Evolutionary conservation across 2,113 vertebrate genomes (phyloP), one percentile per base, ranked within the genome.

Genomic region (Saccopteryx bilineata): DNA sequence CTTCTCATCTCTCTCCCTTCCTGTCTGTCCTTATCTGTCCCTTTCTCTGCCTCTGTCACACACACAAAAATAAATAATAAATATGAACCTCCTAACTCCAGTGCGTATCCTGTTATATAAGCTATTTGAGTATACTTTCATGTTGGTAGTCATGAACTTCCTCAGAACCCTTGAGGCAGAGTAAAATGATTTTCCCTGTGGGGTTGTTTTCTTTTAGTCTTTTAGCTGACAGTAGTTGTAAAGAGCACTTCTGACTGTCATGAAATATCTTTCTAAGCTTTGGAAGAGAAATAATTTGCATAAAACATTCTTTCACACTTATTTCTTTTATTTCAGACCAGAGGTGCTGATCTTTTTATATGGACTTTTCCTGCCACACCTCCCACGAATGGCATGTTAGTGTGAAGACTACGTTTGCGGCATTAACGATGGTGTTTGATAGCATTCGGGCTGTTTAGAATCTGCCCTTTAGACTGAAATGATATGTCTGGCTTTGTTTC

Each of bases 401-500:
- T 52, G 18, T 65, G 84, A 75, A n/a, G 60, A 24, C 23, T 61
- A 15, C 0, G 0, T n/a, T 33, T 66, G 23, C 1, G 0, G 74
- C n/a, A 12, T 71, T 63, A 71, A 19, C 48, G 33, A 4, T 46
- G 71, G 63, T 24, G 7, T 72, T 58, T 26, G 61, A 48, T 65
- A 76, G 26, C 28, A 48, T 26, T 33, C 23, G 39, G 52, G 71
- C 66, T 81, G 75, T 91, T 94, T 33, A 79, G 87, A 78, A 80
- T 87, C 87, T 88, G 75, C 52, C 92, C 76, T 96, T 94, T 87
- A 50, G 85, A 83, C 72, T 68, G 86, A 95, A 91, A 61, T 91
- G 82, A 74, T 82, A 83, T 3, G 23, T 86, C 78, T 86, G 46
- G 46, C 58, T 97, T 96, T 90, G 93, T 97, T 97, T 93, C 96